Evolutionary conservation across 2,888 invertebrate species (phyloP).

Genomic region (Acheta domesticus): DNA sequence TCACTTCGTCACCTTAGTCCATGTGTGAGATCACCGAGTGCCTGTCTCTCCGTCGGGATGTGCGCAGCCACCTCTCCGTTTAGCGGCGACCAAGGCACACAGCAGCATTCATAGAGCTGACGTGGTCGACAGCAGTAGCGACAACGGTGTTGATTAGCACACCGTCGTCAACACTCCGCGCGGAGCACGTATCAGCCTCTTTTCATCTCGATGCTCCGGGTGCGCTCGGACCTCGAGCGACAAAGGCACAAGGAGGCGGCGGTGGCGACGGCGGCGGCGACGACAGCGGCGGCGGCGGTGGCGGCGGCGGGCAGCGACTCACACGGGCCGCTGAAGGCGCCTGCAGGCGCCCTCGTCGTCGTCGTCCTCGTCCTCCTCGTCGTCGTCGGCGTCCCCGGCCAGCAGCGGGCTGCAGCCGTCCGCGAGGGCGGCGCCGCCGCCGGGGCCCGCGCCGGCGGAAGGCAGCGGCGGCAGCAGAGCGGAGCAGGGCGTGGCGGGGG

Average conservation of each 20-base stretch:
- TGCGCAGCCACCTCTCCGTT: too few relatives aligned
- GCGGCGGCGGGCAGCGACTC: background rate
- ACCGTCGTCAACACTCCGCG: too few relatives aligned
- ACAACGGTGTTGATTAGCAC: too few relatives aligned
- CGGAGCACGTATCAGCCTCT: too few relatives aligned
- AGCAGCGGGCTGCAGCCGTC: conserved; percentile 6
- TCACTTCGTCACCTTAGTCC: too few relatives aligned
- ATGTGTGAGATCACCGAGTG: too few relatives aligned
- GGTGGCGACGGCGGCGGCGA: background rate
- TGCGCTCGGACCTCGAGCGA: background rate
- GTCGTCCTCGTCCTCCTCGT: background rate
- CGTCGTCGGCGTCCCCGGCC: background rate
- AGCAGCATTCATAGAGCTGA: too few relatives aligned
- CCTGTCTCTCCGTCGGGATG: too few relatives aligned
- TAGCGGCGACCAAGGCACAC: too few relatives aligned
- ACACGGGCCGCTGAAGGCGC: background rate
- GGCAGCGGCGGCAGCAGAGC: conserved; percentile 60
- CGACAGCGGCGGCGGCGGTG: background rate
- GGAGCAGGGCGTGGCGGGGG: conserved; percentile 74
- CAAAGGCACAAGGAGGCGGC: background rate
- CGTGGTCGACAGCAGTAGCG: too few relatives aligned
- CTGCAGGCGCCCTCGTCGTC: background rate
- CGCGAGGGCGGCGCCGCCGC: background rate
- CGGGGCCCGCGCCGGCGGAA: background rate
- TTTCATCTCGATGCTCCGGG: too few relatives aligned